Percentiles rank a stretch among this genome's conserved stretches.
Conservation (phyloP, 1,140 invertebrate genomes). For the Aphaenogaster floridana region DNA sequence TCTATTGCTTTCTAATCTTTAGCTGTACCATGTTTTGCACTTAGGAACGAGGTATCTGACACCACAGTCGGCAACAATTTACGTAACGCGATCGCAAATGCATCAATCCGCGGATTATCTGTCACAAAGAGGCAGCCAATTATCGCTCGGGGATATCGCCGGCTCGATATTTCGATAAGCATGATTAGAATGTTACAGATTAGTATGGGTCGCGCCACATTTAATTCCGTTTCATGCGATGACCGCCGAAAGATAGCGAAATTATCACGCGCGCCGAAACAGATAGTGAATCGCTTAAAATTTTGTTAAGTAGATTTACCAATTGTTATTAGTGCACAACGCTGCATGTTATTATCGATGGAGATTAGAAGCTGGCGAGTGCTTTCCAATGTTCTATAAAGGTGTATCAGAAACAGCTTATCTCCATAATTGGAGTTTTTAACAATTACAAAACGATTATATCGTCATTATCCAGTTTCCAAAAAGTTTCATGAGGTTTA, state of each 20-base stretch:
- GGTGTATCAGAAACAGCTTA: not conserved
- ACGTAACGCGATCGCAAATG: constrained; percentile 70
- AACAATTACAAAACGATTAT: constrained; percentile 21
- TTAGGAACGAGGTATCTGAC: constrained; percentile 42
- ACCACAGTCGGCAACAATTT: constrained; percentile 65
- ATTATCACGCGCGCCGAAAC: constrained; percentile 46
- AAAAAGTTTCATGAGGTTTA: not conserved
- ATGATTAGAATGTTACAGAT: constrained; percentile 75
- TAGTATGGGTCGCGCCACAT: constrained; percentile 63
- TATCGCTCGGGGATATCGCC: constrained; percentile 76
- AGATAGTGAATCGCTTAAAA: constrained; percentile 38
- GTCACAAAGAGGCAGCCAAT: constrained; percentile 71
- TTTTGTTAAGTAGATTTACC: constrained; percentile 47
- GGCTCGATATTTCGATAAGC: constrained; percentile 78
- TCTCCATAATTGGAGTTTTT: not conserved
- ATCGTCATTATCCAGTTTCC: not conserved
- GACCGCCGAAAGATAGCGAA: constrained; percentile 57
- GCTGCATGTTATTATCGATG: constrained; percentile 14
- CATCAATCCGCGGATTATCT: constrained; percentile 81
- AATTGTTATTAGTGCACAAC: constrained; percentile 31
- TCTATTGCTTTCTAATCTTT: constrained; percentile 63
- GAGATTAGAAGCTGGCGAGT: not conserved
- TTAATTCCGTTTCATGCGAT: constrained; percentile 69
- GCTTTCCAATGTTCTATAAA: not conserved
- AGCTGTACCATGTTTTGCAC: constrained; percentile 47